Evolutionary conservation across 2,113 vertebrate species (phyloP).

Genomic region (Planiliza haematocheilus): DNA sequence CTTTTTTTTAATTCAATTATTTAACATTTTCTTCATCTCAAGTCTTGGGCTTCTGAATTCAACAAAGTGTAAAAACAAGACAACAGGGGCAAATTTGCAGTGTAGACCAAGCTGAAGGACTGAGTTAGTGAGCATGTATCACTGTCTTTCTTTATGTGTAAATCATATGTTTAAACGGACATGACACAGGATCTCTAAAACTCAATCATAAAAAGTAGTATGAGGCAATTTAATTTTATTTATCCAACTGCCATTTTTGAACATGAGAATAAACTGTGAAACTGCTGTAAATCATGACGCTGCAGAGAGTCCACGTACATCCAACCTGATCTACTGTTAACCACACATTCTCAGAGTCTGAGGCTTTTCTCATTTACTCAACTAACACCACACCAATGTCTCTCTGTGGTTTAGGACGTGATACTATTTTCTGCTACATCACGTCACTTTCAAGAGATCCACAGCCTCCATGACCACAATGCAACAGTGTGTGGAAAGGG

Average conservation of each 20-base stretch:
- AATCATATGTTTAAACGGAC: slow-evolving; percentile 15
- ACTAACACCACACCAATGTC: not conserved
- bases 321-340: not conserved
- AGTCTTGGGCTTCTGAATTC: slow-evolving; percentile 76
- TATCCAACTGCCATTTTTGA: not conserved
- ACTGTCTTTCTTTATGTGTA: not conserved
- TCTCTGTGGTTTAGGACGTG: not conserved
- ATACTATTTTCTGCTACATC: slow-evolving; percentile 33
- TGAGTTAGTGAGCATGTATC: not conserved
- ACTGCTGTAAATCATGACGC: slow-evolving; percentile 1
- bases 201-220: not conserved
- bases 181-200: not conserved
- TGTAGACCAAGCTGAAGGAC: slow-evolving; percentile 36
- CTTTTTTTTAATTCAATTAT: slow-evolving; percentile 74
- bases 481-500: slow-evolving; percentile 40
- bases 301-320: slow-evolving; percentile 1
- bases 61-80: slow-evolving; percentile 80
- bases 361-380: not conserved
- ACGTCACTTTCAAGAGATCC: slow-evolving; percentile 18
- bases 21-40: slow-evolving; percentile 79
- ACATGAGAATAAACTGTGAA: not conserved
- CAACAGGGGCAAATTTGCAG: slow-evolving; percentile 81
- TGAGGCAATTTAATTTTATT: not conserved
- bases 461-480: not conserved
- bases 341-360: not conserved